These are phyloP conservation scores for Silurus aristotelis DNA, from an alignment of 2,797 vertebrate genomes.

Conservation along the genomic window DNA sequence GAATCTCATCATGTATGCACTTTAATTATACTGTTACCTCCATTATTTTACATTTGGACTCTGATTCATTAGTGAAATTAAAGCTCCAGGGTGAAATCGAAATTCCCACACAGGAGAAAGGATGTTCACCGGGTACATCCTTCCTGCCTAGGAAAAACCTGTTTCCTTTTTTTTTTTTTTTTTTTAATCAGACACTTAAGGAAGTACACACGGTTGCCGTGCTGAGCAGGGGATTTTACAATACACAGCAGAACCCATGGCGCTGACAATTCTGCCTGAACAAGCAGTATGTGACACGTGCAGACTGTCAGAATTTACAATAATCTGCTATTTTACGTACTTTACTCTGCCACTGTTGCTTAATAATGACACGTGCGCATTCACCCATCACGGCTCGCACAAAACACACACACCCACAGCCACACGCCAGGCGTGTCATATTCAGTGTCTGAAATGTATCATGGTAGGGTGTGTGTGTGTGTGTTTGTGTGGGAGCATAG, in stretches of 20 bases:
- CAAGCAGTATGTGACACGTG: constrained; percentile 26
- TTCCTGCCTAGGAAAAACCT: constrained; percentile 75
- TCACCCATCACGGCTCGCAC: not conserved
- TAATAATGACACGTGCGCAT: not conserved
- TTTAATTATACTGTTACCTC: not conserved
- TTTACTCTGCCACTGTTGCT: constrained; percentile 20
- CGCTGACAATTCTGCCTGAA: constrained; percentile 28
- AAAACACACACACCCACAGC: constrained; percentile 17
- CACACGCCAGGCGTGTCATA: constrained; percentile 23
- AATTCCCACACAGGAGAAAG: constrained; percentile 71
- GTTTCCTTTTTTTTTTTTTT: constrained; percentile 66
- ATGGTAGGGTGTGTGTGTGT: not conserved
- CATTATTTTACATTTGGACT: not conserved
- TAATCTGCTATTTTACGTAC: constrained; percentile 4
- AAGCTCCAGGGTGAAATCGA: constrained; percentile 59
- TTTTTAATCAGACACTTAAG: constrained; percentile 73
- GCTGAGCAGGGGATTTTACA: constrained; percentile 22
- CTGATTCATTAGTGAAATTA: constrained; percentile 44
- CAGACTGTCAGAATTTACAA: constrained; percentile 33
- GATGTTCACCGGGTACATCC: constrained; percentile 70
- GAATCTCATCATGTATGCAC: not conserved
- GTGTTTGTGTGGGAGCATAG: constrained; percentile 23
- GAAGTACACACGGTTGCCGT: constrained; percentile 57
- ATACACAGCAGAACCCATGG: constrained; percentile 19
- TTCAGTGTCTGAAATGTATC: constrained; percentile 24